Conservation (phyloP, 1,140 invertebrate species). For the Vanessa atalanta region DNA sequence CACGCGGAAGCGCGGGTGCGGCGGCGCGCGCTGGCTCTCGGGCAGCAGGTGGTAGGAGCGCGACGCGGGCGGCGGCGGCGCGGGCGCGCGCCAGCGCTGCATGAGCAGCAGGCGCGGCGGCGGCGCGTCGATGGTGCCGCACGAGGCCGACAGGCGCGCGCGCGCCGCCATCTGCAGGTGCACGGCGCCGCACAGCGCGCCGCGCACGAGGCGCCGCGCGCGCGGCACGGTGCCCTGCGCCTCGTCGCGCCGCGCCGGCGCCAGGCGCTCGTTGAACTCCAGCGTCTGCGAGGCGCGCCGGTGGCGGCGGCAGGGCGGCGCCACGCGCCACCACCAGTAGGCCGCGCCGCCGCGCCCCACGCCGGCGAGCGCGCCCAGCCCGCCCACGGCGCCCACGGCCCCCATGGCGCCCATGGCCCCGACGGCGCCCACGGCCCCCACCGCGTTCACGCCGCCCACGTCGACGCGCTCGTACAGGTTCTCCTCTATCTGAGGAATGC, state of each 20-base stretch:
- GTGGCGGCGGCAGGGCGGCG: conserved; percentile 43
- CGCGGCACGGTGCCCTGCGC: conserved; percentile 33
- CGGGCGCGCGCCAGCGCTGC: conserved; percentile 25
- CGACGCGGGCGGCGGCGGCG: conserved; percentile 34
- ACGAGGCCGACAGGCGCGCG: conserved; percentile 50
- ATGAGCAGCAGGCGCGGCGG: conserved; percentile 33
- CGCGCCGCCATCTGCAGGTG: conserved; percentile 34
- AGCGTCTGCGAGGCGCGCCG: conserved; percentile 58
- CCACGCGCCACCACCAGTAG: conserved; percentile 42
- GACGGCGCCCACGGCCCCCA: conserved; percentile 30
- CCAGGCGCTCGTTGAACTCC: conserved; percentile 53
- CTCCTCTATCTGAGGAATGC: conserved; percentile 27
- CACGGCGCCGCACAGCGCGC: conserved; percentile 33
- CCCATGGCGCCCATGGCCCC: conserved; percentile 21
- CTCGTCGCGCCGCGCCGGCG: conserved; percentile 24
- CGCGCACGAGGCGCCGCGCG: conserved; percentile 32
- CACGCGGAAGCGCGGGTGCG: conserved; percentile 10
- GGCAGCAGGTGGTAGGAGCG: conserved; percentile 45
- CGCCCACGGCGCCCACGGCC: conserved; percentile 28
- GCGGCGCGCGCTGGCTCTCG: conserved; percentile 39
- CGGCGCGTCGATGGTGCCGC: conserved; percentile 53
- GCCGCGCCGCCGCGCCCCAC: conserved; percentile 31
- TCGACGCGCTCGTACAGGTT: conserved; percentile 39
- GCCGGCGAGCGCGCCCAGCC: conserved; percentile 33
- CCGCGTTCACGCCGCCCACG: conserved; percentile 19